Evolutionary conservation across 2,888 invertebrate genomes (phyloP), one percentile per base, ranked within the genome.

Genomic region (Lypha dubia): DNA sequence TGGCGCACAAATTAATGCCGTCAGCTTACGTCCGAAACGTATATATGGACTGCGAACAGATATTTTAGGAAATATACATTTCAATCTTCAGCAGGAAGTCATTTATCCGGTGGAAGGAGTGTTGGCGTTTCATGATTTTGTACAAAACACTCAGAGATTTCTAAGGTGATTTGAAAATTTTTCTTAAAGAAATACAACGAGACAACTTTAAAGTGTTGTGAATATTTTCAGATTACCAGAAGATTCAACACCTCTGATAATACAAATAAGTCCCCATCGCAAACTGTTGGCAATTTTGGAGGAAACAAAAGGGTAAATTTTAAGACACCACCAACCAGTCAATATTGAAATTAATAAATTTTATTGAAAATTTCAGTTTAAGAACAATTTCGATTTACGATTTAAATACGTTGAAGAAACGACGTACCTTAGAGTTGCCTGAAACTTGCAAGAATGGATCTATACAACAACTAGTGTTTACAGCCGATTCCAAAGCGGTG

Each of bases 71-170:
- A 97, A 96, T 91, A 95, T 95, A 7, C 95, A 96, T 89, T 96
- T 95, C 88, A 92, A 96, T 75, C 93, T 94, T 22, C 96, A 96
- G 89, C 94, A 95, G 32, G 96, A 97, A 89, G 94, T 97, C 49
- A 93, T 97, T 65, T 97, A 97, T 91, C 96, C 96, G 0, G 96
- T 96, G 38, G 97, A 97, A 70, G 95, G 95, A 68, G 95, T 95
- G 0, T 92, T 97, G 65, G 94, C 95, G 0, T 93, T 97, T 82
- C 96, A 97, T 88, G 95, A 97, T 90, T 94, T 94, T 90, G 93
- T 94, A 8, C 94, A 94, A 87, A 95, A 95, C 89, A 95, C 94
- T 86, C 97, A 97, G 89, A 94, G 94, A 88, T 95, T 95, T 88
- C 95, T 97, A 67, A 94, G 94, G 90, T 91, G 73, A 67, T 44